Conservation (phyloP, 2,888 invertebrate genomes). For the Atrina japonica region DNA sequence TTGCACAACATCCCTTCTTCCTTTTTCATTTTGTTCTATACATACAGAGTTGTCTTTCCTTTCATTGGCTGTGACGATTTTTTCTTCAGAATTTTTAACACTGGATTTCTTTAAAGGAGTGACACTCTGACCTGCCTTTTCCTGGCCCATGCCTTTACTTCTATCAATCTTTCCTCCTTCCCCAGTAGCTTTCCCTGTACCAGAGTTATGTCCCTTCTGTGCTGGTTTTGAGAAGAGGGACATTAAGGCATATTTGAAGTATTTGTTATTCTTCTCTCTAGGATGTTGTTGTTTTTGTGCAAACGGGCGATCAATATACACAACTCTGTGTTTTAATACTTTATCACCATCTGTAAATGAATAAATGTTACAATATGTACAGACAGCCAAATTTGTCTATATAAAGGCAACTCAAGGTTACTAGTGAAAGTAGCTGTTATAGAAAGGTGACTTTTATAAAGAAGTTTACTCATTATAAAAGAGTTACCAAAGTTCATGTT, state of each 20-base stretch:
- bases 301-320: conserved; percentile 70
- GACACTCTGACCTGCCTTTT: too few relatives aligned
- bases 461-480: too few relatives aligned
- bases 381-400: not conserved
- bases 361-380: too few relatives aligned
- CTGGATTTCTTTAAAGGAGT: too few relatives aligned
- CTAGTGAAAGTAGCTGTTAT: too few relatives aligned
- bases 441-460: too few relatives aligned
- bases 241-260: conserved; percentile 65
- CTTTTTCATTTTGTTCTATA: too few relatives aligned
- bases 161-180: not conserved
- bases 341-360: conserved; percentile 57
- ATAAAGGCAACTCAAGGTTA: not conserved
- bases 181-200: not conserved
- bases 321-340: conserved; percentile 56
- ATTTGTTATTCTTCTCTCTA: conserved; percentile 61
- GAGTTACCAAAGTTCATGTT: not conserved
- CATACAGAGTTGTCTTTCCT: too few relatives aligned
- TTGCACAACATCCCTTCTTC: too few relatives aligned
- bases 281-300: conserved; percentile 42
- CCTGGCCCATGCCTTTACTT: too few relatives aligned
- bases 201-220: conserved; percentile 47
- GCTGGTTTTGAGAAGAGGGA: conserved; percentile 46
- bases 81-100: too few relatives aligned
- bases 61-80: too few relatives aligned